Base-by-base conservation (phyloP, 2,888 invertebrate genomes). In the Oscheius onirici region DNA sequence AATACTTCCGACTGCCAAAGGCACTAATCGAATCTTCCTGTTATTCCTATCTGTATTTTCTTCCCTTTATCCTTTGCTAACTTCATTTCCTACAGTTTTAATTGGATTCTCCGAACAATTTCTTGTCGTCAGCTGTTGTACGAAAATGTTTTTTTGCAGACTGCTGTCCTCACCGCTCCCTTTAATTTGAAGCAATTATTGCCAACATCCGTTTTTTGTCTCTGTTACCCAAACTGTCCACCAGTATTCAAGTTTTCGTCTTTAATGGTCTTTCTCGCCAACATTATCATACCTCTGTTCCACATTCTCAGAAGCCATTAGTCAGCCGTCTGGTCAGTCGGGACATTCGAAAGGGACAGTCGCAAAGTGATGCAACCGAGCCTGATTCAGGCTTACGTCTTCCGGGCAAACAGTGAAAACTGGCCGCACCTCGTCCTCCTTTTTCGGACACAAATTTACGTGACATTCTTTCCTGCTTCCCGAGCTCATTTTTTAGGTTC, bases 381-480 rank as follows among this genome's bases (percentile, higher is more conserved):
- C 49, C 46, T 49, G 65, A 65, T 24, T 65, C 65, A 65, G 26
- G 65, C 52, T 51, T 44, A 63, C 20, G 43, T 63, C 65, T 51
- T 49, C 65, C 65, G 40, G 49, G 40, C 52, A 65, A 65, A 65
- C 65, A 65, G n/a, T n/a, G 10, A 34, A 15, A 49, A 49, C 51
- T 24, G 46, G 49, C 65, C 49, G 65, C 65, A 51, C 52, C 65
- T 65, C 34, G 24, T 34, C 34, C 24, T 40, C 40, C 65, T 26
- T 40, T 34, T 51, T 51, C 24, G 51, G 40, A 65, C n/a, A n/a
- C n/a, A n/a, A n/a, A n/a, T n/a, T n/a, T n/a, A n/a, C 22, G 65
- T 46, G 17, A 28, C 40, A 51, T 26, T 61, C 22, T 44, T 46
- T 71, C 57, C 28, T 26, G 61, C 41, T 28, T 61, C 24, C 22